phyloP scores from a whole-genome alignment of 2,797 vertebrate genomes.

The Esox masquinongy region DNA sequence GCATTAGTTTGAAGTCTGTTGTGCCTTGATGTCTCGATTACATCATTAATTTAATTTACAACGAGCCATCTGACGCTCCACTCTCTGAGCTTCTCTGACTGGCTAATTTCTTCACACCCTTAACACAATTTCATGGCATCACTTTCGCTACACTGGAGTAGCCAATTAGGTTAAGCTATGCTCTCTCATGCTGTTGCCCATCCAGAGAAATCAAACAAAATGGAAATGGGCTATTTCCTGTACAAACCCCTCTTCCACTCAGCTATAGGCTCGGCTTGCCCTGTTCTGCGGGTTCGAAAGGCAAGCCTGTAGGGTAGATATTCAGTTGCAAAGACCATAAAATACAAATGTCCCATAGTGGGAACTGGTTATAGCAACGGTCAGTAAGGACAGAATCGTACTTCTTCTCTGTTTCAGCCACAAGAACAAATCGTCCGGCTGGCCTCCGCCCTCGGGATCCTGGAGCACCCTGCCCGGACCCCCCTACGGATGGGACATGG shows the following conservation, averaged over 20 bases:
- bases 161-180: conserved; percentile 51
- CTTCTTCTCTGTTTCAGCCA: conserved; percentile 76
- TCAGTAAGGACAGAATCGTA: neutral
- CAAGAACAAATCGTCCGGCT: conserved; percentile 92
- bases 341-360: neutral
- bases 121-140: conserved; percentile 15
- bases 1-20: conserved; percentile 24
- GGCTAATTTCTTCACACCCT: neutral
- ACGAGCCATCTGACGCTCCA: conserved; percentile 36
- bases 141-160: conserved; percentile 10
- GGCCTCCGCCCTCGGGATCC: conserved; percentile 88
- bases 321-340: neutral
- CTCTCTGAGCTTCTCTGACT: conserved; percentile 15
- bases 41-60: conserved; percentile 47
- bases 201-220: conserved; percentile 41
- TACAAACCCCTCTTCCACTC: neutral
- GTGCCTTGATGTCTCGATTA: conserved; percentile 33
- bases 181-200: conserved; percentile 13
- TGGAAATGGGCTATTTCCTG: conserved; percentile 22
- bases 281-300: neutral
- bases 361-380: neutral
- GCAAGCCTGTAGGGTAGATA: neutral
- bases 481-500: conserved; percentile 92
- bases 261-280: neutral
- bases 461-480: conserved; percentile 90